Evolutionary conservation across 2,113 vertebrate genomes (phyloP).

Genomic region (Ictalurus punctatus): DNA sequence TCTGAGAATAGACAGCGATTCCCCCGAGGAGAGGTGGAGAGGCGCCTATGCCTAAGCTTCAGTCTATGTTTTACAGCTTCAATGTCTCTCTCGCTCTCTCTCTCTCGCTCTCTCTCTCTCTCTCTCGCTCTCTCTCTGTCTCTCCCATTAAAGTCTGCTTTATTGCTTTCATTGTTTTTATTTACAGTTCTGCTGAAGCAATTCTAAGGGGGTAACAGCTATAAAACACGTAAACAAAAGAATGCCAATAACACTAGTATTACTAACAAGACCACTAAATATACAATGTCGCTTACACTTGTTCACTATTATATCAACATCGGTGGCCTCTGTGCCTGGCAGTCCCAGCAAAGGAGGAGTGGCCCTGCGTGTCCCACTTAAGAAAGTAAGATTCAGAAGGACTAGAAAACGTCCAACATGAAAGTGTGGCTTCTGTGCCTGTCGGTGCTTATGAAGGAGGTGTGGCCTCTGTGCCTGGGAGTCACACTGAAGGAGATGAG

Average conservation of each 20-base stretch:
- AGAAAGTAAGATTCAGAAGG: neutral
- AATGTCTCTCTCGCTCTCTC: neutral
- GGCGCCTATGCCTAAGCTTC: slow-evolving; percentile 4
- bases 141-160: neutral
- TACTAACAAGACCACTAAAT: neutral
- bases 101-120: slow-evolving; percentile 2
- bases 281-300: neutral
- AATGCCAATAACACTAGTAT: neutral
- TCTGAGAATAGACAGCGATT: slow-evolving; percentile 31
- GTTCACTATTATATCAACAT: neutral
- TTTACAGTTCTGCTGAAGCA: neutral
- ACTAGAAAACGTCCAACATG: neutral
- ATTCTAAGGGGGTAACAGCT: neutral
- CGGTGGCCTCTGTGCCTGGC: neutral
- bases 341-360: neutral
- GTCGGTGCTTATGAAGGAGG: neutral
- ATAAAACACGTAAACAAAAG: neutral
- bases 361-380: neutral
- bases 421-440: neutral
- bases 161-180: neutral
- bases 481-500: neutral
- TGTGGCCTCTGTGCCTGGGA: neutral
- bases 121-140: neutral
- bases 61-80: slow-evolving; percentile 5
- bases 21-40: slow-evolving; percentile 15